Conservation (phyloP, 2,888 invertebrate genomes). For the Thereva unica region DNA sequence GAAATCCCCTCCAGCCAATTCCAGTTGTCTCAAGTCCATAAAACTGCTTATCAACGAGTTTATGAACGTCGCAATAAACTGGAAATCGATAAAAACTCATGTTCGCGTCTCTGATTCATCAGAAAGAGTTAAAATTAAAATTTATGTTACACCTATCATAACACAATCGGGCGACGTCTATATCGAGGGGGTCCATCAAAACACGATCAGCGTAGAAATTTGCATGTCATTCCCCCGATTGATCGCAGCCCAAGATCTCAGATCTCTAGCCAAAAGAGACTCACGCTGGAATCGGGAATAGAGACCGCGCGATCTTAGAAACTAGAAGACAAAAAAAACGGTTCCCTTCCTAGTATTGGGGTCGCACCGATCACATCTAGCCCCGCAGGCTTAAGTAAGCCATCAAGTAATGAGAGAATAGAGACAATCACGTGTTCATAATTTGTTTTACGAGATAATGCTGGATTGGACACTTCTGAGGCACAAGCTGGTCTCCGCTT, state of each 20-base stretch:
- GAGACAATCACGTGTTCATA: no score
- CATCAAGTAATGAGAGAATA: not conserved
- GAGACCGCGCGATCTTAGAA: not conserved
- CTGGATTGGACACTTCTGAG: not conserved
- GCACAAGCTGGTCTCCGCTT: no score
- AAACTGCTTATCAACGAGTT: no score
- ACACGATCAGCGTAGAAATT: conserved; percentile 4
- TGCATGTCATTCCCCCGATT: conserved; percentile 18
- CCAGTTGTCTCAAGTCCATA: no score
- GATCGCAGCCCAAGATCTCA: not conserved
- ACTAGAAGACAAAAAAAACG: no score
- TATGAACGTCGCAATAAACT: no score
- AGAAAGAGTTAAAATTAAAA: no score
- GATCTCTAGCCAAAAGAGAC: not conserved
- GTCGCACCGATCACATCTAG: not conserved
- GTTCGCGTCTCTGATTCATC: no score
- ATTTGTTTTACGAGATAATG: not conserved
- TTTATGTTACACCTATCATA: not conserved
- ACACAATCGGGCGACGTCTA: not conserved
- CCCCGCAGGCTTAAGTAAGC: not conserved
- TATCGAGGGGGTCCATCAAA: conserved; percentile 1
- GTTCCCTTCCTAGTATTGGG: no score
- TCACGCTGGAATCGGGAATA: not conserved
- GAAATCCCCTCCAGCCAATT: no score
- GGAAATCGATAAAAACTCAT: no score